Conservation (phyloP, 2,888 invertebrate genomes). For the Ormia ochracea region DNA sequence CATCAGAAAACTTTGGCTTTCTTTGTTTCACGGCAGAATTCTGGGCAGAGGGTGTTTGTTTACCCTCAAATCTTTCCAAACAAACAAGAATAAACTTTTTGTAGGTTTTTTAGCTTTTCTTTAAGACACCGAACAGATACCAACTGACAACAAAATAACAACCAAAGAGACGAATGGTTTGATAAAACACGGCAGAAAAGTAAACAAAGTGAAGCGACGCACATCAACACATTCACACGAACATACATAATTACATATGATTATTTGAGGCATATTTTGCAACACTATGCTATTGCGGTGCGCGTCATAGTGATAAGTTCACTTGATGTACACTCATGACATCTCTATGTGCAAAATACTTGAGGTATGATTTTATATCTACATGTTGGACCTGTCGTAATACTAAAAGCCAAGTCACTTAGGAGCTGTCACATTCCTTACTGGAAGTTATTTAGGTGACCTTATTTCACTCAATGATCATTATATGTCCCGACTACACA, state of each 20-base stretch:
- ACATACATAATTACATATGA: no score
- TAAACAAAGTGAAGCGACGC: constrained; percentile 33
- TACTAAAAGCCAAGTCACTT: no score
- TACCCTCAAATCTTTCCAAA: constrained; percentile 4
- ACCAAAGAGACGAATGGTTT: constrained; percentile 25
- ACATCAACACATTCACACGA: constrained; percentile 2
- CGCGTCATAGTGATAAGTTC: background rate
- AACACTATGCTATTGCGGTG: background rate
- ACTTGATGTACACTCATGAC: background rate
- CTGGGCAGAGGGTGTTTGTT: constrained; percentile 11
- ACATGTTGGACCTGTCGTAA: no score
- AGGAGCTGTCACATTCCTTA: no score
- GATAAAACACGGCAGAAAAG: constrained; percentile 28
- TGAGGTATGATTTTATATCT: no score
- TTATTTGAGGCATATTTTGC: background rate
- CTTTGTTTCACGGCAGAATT: constrained; percentile 27
- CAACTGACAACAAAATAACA: constrained; percentile 26
- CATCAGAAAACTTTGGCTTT: constrained; percentile 36
- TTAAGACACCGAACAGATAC: background rate
- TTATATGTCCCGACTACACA: no score
- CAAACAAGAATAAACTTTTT: constrained; percentile 34
- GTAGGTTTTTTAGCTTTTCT: constrained; percentile 36
- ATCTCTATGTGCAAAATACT: no score
- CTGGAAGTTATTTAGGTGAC: no score
- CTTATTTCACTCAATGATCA: no score